phyloP scores from a whole-genome alignment of 2,797 vertebrate genomes.

The Taeniopygia guttata region DNA sequence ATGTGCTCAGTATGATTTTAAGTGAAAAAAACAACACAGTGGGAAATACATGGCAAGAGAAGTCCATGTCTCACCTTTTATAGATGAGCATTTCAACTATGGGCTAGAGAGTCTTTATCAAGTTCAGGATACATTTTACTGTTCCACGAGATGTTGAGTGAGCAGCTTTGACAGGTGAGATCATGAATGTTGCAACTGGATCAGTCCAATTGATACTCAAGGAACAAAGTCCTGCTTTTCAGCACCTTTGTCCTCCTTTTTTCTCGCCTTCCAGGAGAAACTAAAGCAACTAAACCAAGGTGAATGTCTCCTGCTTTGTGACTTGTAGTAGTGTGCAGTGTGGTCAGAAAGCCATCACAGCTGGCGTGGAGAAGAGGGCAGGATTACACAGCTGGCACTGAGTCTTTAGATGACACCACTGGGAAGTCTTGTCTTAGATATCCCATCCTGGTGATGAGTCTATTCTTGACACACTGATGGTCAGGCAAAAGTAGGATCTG shows the following conservation, averaged over 20 bases:
- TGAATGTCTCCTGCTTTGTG: background rate
- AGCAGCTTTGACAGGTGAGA: background rate
- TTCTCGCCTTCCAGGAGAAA: background rate
- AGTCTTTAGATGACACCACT: background rate
- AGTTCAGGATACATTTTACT: background rate
- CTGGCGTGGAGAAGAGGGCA: background rate
- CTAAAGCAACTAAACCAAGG: background rate
- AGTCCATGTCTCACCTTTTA: background rate
- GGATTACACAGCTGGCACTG: background rate
- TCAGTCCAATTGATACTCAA: background rate
- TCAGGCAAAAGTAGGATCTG: background rate
- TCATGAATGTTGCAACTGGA: background rate
- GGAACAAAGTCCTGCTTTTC: background rate
- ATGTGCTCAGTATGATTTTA: background rate
- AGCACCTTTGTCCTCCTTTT: background rate
- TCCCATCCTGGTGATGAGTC: background rate
- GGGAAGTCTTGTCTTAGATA: background rate
- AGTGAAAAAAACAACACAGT: background rate
- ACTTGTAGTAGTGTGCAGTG: background rate
- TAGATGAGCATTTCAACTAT: background rate
- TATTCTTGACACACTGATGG: background rate
- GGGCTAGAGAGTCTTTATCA: background rate
- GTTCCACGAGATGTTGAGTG: rapidly evolving
- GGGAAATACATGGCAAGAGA: background rate
- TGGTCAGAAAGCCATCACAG: background rate